Base-by-base conservation (phyloP, 30 jellyfish, hydroid and myxozoan species). In the Phacellophora camtschatica region DNA sequence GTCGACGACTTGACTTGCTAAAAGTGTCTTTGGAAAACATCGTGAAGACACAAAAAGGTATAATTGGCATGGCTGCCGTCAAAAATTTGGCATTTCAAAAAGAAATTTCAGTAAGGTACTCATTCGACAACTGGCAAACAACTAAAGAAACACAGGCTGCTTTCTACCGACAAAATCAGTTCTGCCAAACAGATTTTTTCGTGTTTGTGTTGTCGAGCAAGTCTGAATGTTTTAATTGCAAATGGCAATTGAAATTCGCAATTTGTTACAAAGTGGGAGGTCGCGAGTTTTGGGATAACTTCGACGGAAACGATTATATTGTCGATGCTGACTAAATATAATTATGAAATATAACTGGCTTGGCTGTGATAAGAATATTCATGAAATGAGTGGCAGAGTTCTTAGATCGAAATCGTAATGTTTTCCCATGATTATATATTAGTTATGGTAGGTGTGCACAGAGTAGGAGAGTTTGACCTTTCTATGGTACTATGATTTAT, bases 221-320 rank as follows among this genome's bases (percentile, higher is more conserved):
- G 18, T 45, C 71, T 42, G 62, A 48, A 5, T 34, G 58, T 8
- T 39, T 49, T 2, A 59, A 58, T 42, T 13, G 32, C 1, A 19
- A 59, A 37, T 77, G 88, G 88, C 19, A 42, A 37, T 29, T 82
- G 2, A 29, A 82, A 39, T 74, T 92, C 45, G 99, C 99, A 2
- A 77, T 92, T 32, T 28, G 95, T 29, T 90, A 83, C 49, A 66
- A 67, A 53, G 90, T 65, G 12, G 49, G 45, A 1, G 89, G 84
- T 30, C 59, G 36, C 24, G 97, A 83, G 50, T 90, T 31, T 70
- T 90, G 97, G 97, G 97, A 90, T 76, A 90, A 90, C 66, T 83
- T 83, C 74, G 30, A 68, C 30, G 90, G 90, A 5, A 53, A 31
- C 28, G 84, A 90, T 39, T 83, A 90, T 61, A 16, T 2, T 3